Evolutionary conservation across 1,140 invertebrate genomes (phyloP), one percentile per base, ranked within the genome.

Genomic region (Colletes gigas): DNA sequence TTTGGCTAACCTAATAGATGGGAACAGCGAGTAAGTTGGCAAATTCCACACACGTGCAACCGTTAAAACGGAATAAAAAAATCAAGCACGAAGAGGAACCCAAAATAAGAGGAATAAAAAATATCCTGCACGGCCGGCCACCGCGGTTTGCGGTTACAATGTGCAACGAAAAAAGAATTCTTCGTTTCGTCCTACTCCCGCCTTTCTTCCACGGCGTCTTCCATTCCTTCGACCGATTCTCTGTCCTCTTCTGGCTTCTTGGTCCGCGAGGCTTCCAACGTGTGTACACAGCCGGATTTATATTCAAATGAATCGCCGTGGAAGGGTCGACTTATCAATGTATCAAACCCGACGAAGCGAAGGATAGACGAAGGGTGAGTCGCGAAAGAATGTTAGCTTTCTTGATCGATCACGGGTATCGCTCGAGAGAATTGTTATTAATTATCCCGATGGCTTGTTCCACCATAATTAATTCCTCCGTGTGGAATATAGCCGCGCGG

Each of bases 291-390:
- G 81, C 70, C 81, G 75, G 84, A 86, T 86, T 86, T 86, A 86
- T 86, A 86, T 86, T 86, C 81, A 86, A 86, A 86, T 86, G 85
- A 86, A 86, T 89, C 78, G 78, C 78, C 79, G 81, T 86, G 73
- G 82, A 83, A 75, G 77, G 70, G 72, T 74, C 74, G 82, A 83
- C 79, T 85, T 78, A 88, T 86, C 74, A 70, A 78, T 57, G 77
- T 72, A 76, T 83, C 83, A 72, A 76, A 77, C 47, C 65, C 66
- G 65, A 54, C 55, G 66, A 59, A 62, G 62, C 62, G 57, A 76
- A 81, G 66, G 77, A 79, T 84, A 87, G 86, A 77, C 84, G 57
- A 83, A 66, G 81, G 77, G 69, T 83, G 75, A 75, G 78, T 86
- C 59, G 75, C 72, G 73, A 83, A 77, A 78, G 71, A 81, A 71